A percentile compares a stretch with the other conserved stretches of the same genome.
Evolutionary conservation across 2,113 vertebrate genomes (phyloP).

Genomic region (Suricata suricatta): DNA sequence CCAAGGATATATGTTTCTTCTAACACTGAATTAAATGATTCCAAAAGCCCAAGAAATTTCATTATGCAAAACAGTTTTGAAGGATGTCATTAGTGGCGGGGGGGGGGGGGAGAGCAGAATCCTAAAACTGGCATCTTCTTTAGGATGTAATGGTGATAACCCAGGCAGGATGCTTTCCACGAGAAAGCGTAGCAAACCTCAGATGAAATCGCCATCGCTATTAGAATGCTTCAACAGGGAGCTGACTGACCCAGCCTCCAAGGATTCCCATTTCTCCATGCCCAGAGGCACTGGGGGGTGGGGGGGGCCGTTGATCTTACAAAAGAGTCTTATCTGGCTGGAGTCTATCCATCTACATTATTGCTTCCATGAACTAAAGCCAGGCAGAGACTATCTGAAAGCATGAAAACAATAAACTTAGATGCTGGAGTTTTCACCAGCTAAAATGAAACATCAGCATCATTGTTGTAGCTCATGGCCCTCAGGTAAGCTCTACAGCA

Average conservation of each 20-base stretch:
- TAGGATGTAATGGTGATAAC: background rate
- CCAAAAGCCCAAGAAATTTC: background rate
- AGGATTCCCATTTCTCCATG: background rate
- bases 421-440: background rate
- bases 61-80: background rate
- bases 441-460: background rate
- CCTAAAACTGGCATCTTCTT: background rate
- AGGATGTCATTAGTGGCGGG: background rate
- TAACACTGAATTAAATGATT: slow-evolving; percentile 6
- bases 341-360: background rate
- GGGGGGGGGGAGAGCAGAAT: background rate
- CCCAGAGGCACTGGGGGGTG: background rate
- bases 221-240: background rate
- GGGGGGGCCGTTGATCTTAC: background rate
- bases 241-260: background rate
- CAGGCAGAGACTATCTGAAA: background rate
- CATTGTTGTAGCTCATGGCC: fast-evolving
- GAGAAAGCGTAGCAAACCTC: background rate
- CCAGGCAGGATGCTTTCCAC: background rate
- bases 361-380: background rate
- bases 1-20: background rate
- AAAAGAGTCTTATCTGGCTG: background rate
- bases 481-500: background rate
- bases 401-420: background rate
- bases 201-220: background rate